Percentiles rank a stretch among this genome's conserved stretches.
Evolutionary conservation across 2,797 vertebrate genomes (phyloP).

Genomic region (Propithecus deckenii): DNA sequence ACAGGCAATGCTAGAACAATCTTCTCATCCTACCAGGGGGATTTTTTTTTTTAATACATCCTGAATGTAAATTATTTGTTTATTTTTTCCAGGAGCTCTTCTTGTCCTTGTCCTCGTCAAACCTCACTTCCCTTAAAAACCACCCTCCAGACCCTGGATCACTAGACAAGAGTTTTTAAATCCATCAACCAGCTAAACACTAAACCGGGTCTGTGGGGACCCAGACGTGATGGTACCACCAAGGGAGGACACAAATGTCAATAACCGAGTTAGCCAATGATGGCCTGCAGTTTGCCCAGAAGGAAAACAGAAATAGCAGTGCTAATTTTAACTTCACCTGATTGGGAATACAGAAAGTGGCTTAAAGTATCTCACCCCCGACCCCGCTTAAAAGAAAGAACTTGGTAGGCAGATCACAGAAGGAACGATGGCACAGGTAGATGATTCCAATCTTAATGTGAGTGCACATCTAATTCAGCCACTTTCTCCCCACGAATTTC

Average conservation of each 20-base stretch:
- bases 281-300: neutral
- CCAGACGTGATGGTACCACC: neutral
- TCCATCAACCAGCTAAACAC: neutral
- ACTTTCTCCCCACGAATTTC: neutral
- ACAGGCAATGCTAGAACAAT: constrained; percentile 60
- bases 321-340: constrained; percentile 5
- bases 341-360: neutral
- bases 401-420: neutral
- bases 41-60: constrained; percentile 50
- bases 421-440: neutral
- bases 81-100: constrained; percentile 46
- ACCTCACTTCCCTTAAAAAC: constrained; percentile 17
- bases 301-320: neutral
- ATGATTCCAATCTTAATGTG: neutral
- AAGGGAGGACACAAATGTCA: neutral
- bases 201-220: neutral
- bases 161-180: neutral
- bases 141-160: neutral
- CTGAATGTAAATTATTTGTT: constrained; percentile 59
- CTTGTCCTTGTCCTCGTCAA: constrained; percentile 57
- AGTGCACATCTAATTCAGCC: neutral
- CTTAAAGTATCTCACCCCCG: neutral
- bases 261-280: neutral
- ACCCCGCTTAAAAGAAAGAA: neutral
- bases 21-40: constrained; percentile 44